These are phyloP conservation scores for Brachyalestes nurse DNA, from an alignment of 2,797 vertebrate species.

Conservation along the genomic window DNA sequence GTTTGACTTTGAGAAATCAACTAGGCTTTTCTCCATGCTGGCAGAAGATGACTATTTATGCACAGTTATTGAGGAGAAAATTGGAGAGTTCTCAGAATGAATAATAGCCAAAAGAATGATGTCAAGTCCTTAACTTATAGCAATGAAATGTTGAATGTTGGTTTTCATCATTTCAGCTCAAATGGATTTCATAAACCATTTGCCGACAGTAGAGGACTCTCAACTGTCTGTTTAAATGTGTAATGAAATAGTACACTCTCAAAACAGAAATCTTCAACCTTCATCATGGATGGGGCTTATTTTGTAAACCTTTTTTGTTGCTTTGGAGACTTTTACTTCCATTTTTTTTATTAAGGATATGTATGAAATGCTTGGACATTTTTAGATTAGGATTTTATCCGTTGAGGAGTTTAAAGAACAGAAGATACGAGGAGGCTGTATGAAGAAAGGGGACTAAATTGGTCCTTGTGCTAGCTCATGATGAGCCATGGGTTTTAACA, in stretches of 20 bases:
- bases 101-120: not conserved
- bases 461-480: constrained; percentile 29
- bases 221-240: constrained; percentile 34
- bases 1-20: not conserved
- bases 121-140: not conserved
- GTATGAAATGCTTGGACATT: constrained; percentile 47
- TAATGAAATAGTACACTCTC: constrained; percentile 40
- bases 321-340: constrained; percentile 27
- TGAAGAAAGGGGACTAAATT: constrained; percentile 47
- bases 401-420: constrained; percentile 27
- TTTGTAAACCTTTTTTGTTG: constrained; percentile 36
- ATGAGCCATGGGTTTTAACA: constrained; percentile 52
- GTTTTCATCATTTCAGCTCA: not conserved
- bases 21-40: not conserved
- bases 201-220: not conserved
- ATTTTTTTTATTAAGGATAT: constrained; percentile 60
- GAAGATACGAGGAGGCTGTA: constrained; percentile 23
- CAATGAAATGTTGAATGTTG: not conserved
- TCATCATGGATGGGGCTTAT: not conserved
- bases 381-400: constrained; percentile 49
- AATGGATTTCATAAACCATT: constrained; percentile 4
- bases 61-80: not conserved
- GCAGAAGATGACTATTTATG: constrained; percentile 1
- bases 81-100: not conserved
- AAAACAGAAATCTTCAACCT: constrained; percentile 27